A percentile compares a stretch with the other conserved stretches of the same genome.
phyloP scores from a whole-genome alignment of 2,888 invertebrate species.

The Plagiodera versicolora region DNA sequence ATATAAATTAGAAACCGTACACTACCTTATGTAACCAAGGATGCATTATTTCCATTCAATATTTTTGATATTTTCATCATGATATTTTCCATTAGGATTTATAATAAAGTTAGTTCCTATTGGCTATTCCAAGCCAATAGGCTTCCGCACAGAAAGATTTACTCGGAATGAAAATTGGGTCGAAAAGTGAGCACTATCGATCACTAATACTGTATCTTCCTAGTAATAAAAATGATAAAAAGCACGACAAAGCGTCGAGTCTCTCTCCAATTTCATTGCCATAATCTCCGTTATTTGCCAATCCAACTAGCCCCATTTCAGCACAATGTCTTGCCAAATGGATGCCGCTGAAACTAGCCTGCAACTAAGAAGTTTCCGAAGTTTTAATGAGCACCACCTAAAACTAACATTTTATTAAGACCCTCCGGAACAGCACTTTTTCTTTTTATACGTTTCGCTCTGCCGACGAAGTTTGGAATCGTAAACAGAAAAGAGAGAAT shows the following conservation, averaged over 20 bases:
- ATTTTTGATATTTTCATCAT: no score
- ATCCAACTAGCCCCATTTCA: slow-evolving; percentile 11
- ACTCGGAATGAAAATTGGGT: no score
- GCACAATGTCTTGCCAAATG: slow-evolving; percentile 16
- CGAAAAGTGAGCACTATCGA: no score
- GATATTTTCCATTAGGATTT: no score
- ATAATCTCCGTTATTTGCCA: not conserved
- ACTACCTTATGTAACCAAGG: no score
- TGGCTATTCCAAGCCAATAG: no score
- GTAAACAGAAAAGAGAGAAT: slow-evolving; percentile 2
- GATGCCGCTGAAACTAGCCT: slow-evolving; percentile 8
- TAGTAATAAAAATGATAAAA: no score
- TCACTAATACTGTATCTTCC: no score
- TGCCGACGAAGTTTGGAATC: slow-evolving; percentile 10
- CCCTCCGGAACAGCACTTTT: slow-evolving; percentile 3
- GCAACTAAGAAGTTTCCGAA: slow-evolving; percentile 11
- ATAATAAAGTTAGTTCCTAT: no score
- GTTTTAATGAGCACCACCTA: slow-evolving; percentile 14
- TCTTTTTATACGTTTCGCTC: slow-evolving; percentile 8
- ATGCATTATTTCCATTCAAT: no score
- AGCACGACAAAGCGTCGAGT: not conserved
- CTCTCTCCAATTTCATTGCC: not conserved
- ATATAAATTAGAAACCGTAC: no score
- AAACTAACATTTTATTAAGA: slow-evolving; percentile 16
- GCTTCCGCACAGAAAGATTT: no score